Evolutionary conservation across 2,797 vertebrate species (phyloP).

Genomic region (Pangasius mekongensis): DNA sequence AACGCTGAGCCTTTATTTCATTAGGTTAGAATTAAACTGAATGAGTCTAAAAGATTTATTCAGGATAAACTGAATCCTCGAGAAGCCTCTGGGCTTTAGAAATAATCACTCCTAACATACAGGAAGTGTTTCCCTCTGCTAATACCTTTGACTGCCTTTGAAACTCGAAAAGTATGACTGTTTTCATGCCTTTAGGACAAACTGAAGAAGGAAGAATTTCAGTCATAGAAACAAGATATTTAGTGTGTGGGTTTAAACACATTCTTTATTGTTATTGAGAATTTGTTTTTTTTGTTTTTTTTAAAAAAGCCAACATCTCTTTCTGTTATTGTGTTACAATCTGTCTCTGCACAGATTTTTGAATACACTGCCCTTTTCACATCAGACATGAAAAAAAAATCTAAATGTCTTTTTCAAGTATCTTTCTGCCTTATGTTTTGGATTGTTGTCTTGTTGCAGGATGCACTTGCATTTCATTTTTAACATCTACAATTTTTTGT

Average conservation of each 20-base stretch:
- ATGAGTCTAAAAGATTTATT: neutral
- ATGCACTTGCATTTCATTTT: neutral
- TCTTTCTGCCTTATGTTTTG: neutral
- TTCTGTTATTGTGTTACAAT: constrained; percentile 40
- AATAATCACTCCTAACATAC: neutral
- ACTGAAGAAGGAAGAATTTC: neutral
- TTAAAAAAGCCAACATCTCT: neutral
- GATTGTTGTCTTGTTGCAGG: neutral
- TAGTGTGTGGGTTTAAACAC: neutral
- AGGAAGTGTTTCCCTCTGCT: constrained; percentile 5
- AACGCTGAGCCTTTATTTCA: neutral
- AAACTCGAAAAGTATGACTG: neutral
- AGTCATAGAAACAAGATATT: neutral
- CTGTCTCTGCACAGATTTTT: neutral
- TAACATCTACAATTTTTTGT: neutral
- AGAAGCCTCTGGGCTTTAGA: neutral
- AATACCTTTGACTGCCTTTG: neutral
- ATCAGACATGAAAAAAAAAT: neutral
- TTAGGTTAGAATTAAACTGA: neutral
- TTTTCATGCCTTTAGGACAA: neutral
- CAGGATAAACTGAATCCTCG: neutral
- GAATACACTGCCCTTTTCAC: neutral
- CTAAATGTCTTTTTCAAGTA: neutral
- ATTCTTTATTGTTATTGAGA: neutral
- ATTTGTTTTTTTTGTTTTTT: neutral